Percentiles rank a stretch among this genome's conserved stretches.
phyloP scores from a whole-genome alignment of 1,140 invertebrate genomes.

The Macrosteles quadrilineatus region DNA sequence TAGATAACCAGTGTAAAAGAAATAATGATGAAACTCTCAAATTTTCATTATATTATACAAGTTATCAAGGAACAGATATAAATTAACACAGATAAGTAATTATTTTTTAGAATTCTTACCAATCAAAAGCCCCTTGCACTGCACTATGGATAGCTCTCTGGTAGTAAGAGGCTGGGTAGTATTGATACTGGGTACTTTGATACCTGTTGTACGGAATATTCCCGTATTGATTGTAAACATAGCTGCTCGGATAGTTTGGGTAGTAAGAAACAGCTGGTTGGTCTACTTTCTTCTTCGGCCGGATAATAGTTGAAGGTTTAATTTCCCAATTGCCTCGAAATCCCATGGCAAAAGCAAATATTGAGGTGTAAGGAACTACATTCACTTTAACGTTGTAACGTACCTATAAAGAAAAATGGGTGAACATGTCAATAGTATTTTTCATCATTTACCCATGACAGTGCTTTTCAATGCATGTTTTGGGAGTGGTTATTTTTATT shows the following conservation, averaged over 20 bases:
- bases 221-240: background rate
- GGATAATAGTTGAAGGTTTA: background rate
- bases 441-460: no score
- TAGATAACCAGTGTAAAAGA: no score
- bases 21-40: no score
- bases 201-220: no score
- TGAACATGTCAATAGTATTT: no score
- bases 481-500: no score
- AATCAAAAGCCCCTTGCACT: slow-evolving; percentile 12
- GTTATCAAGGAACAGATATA: no score
- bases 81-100: no score
- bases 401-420: no score
- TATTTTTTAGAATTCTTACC: no score
- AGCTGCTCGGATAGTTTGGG: background rate
- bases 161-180: background rate
- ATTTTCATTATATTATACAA: no score
- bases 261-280: background rate
- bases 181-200: background rate
- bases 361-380: slow-evolving; percentile 15
- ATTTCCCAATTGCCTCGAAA: slow-evolving; percentile 30
- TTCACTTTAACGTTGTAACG: slow-evolving; percentile 32
- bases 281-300: background rate
- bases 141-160: slow-evolving; percentile 2
- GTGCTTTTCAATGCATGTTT: no score
- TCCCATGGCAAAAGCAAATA: slow-evolving; percentile 31